Base-by-base conservation (phyloP, 2,113 vertebrate species). In the Siniperca knerii region DNA sequence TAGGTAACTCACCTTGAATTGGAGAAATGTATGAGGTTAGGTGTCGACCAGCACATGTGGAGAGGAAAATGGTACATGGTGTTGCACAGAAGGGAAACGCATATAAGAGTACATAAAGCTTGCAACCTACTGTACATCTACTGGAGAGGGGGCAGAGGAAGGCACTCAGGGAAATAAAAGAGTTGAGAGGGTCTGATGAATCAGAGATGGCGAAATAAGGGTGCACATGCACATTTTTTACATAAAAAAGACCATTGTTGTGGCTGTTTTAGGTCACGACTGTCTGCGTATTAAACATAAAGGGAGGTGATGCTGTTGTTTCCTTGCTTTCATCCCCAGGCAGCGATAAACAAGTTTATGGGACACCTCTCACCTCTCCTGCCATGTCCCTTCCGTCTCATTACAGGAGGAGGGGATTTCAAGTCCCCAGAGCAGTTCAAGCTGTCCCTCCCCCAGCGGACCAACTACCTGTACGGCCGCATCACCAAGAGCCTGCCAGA, bases 391-490 rank as follows among this genome's bases (percentile, higher is more conserved):
- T n/a, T 12, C 55, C 9, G 8, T 70, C 40, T 65, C 54, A 61
- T 54, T 55, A 42, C 83, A 96, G 95, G 95, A 2, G 97, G 95
- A 88, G 98, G 96, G 78, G 97, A 97, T 1, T 98, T 99, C 88
- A 98, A 97, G 88, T 96, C 98, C 0, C 98, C 98, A 0, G 98
- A 99, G 87, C 97, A 97, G 1, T 99, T 99, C 86, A 99, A 99
- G 83, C 95, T 99, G 35, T 97, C 97, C 79, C 96, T 99, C 0
- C 97, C 98, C 0, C 96, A 99, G 66, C 96, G 98, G 82, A 99
- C 98, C 3, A 99, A 99, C 89, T 99, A 99, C 93, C 88, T 99
- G 64, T 99, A 98, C 0, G 98, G 98, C 66, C 98, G 97, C 90
- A 94, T 99, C 87, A 98, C 97, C 95, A 98, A 99, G 95, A 98